Base-by-base conservation (phyloP, 1,140 invertebrate species). In the Phenacoccus solenopsis region DNA sequence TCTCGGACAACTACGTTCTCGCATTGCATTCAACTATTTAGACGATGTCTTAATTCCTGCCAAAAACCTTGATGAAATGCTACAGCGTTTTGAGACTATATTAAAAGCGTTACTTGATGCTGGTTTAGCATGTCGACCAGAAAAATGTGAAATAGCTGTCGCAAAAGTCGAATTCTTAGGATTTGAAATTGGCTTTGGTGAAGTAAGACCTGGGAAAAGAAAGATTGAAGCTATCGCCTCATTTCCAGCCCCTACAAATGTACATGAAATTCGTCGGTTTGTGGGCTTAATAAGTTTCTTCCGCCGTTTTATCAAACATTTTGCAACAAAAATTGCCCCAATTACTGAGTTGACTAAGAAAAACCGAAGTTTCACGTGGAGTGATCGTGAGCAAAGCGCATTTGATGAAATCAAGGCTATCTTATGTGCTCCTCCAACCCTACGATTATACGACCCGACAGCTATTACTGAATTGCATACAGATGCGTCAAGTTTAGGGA, bases 401-500 rank as follows among this genome's bases (percentile, higher is more conserved):
- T 70, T 70, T 28, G 32, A 0, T 1, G 13, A 25, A 9, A 16
- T 70, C 12, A 1, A 20, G n/a, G 12, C 30, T 32, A 20, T 20
- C 7, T 1, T 1, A 25, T 0, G 27, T 4, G 20, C 3, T 68
- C 1, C 2, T 16, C 61, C 70, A n/a, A 25, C 49, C 3, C 21
- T 70, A 12, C 3, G 22, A 1, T 4, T 70, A 13, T 70, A 32
- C 20, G 67, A 57, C 16, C 57, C 64, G 3, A 28, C 4, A n/a
- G 70, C 70, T 0, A 24, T 28, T 0, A 72, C 71, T 2, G 25
- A 72, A 24, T 4, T 72, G 13, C 71, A 70, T 30, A 70, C 57
- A 3, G 69, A 72, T 28, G 28, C 49, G 0, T 61, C 68, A 1
- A 16, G 13, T 9, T 7, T 1, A 12, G 30, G 21, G 13, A 28